Percentiles rank a stretch among this genome's conserved stretches.
These are phyloP conservation scores for Sebastolobus alascanus DNA, from an alignment of 2,797 vertebrate species.

Conservation along the genomic window DNA sequence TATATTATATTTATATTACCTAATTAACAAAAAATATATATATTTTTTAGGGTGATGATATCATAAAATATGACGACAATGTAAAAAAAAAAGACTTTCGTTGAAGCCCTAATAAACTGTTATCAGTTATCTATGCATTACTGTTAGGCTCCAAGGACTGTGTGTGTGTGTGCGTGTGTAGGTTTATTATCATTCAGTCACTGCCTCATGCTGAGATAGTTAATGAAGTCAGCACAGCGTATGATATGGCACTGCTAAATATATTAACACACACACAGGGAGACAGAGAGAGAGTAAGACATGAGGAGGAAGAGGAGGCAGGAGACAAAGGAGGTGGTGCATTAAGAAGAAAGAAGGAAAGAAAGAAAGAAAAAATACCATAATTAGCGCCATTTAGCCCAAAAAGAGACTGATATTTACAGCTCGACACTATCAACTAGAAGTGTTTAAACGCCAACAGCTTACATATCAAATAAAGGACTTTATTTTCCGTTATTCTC, in stretches of 20 bases:
- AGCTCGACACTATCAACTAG: conserved; percentile 3
- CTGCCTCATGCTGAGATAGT: conserved; percentile 73
- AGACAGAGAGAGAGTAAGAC: conserved; percentile 21
- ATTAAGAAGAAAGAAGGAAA: background rate
- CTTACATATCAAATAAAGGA: conserved; percentile 15
- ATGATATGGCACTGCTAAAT: conserved; percentile 75
- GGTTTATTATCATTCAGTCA: conserved; percentile 72
- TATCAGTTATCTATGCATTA: conserved; percentile 55
- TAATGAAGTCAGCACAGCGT: conserved; percentile 76
- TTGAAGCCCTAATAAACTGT: conserved; percentile 20
- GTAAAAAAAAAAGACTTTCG: background rate
- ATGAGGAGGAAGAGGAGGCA: background rate
- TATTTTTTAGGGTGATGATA: background rate
- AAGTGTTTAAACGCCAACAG: conserved; percentile 40
- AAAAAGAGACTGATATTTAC: conserved; percentile 28
- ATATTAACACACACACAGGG: conserved; percentile 57
- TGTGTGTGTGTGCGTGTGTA: conserved; percentile 33
- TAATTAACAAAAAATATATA: no score
- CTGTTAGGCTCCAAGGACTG: conserved; percentile 14
- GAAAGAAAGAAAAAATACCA: background rate
- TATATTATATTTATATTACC: background rate
- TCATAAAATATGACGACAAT: background rate
- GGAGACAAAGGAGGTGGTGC: background rate
- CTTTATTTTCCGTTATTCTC: conserved; percentile 20
- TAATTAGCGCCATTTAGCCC: conserved; percentile 21